Conservation (phyloP, 2,113 vertebrate genomes). For the Ancistrus triradiatus region DNA sequence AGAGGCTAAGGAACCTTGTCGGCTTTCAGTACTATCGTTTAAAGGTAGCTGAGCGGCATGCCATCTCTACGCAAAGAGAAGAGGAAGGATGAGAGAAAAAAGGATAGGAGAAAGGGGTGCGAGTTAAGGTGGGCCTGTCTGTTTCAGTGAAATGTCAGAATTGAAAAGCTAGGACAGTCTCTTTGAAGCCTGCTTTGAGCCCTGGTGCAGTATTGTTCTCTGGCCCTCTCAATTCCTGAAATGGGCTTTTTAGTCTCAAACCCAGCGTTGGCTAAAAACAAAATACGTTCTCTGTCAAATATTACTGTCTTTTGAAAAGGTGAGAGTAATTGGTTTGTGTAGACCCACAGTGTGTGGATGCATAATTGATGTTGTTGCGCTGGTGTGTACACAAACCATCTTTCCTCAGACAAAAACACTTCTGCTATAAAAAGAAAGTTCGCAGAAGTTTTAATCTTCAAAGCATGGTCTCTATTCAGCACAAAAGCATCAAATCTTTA, state of each 20-base stretch:
- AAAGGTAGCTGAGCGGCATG: constrained; percentile 8
- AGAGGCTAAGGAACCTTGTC: not conserved
- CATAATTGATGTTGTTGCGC: constrained; percentile 72
- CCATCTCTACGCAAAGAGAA: constrained; percentile 14
- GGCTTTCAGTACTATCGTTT: not conserved
- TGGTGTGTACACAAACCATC: constrained; percentile 61
- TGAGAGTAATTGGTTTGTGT: constrained; percentile 77
- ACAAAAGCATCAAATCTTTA: constrained; percentile 36
- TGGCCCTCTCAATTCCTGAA: constrained; percentile 59
- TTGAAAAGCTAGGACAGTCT: constrained; percentile 60
- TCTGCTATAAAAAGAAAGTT: constrained; percentile 9
- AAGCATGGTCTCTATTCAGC: constrained; percentile 34
- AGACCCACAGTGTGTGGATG: constrained; percentile 65
- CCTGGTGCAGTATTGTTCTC: constrained; percentile 63
- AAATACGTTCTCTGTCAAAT: constrained; percentile 63
- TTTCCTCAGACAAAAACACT: constrained; percentile 57
- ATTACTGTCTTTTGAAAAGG: constrained; percentile 65
- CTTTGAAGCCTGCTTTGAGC: constrained; percentile 69
- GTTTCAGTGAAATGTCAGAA: constrained; percentile 64
- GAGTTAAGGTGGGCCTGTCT: constrained; percentile 65
- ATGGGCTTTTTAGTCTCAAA: constrained; percentile 58
- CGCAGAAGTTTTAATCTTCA: constrained; percentile 42
- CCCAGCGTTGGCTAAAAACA: constrained; percentile 37
- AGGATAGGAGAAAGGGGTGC: constrained; percentile 49
- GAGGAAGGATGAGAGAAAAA: constrained; percentile 18